Percentiles rank a stretch among this genome's conserved stretches.
These are phyloP conservation scores for Bagarius yarrelli DNA, from an alignment of 2,113 vertebrate genomes.

Conservation along the genomic window DNA sequence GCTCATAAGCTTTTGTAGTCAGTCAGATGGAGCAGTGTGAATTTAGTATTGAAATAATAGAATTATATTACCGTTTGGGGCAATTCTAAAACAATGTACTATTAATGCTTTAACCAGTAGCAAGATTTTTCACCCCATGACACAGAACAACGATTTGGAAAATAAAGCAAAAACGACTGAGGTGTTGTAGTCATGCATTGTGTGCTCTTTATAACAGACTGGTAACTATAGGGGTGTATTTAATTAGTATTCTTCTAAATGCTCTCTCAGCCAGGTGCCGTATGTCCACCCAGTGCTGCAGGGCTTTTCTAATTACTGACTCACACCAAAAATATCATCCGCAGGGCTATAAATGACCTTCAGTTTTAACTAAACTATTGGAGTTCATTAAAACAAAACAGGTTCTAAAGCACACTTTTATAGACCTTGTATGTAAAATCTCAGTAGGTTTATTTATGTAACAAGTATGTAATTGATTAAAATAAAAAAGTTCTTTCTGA, in stretches of 20 bases:
- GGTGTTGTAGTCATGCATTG: background rate
- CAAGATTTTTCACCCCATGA: conserved; percentile 23
- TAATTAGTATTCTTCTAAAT: conserved; percentile 38
- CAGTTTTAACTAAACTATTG: background rate
- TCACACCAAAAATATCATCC: conserved; percentile 1
- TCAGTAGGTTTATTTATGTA: background rate
- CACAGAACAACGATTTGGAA: conserved; percentile 19
- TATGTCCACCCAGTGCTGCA: conserved; percentile 29
- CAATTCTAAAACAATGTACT: conserved; percentile 3
- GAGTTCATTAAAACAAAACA: background rate
- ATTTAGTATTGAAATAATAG: background rate
- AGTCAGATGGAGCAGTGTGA: background rate
- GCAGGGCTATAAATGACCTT: background rate
- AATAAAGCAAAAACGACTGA: conserved; percentile 20
- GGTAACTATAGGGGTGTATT: conserved; percentile 38
- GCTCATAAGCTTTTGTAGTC: conserved; percentile 3
- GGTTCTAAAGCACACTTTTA: background rate
- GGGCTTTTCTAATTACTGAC: conserved; percentile 7
- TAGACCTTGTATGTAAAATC: background rate
- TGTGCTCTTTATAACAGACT: conserved; percentile 32
- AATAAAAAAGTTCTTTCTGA: background rate
- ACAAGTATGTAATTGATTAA: background rate
- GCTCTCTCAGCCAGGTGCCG: conserved; percentile 34
- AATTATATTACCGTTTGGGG: background rate
- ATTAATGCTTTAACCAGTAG: conserved; percentile 12